phyloP scores from a whole-genome alignment of 1,140 invertebrate species.

The Drosophila prosaltans region DNA sequence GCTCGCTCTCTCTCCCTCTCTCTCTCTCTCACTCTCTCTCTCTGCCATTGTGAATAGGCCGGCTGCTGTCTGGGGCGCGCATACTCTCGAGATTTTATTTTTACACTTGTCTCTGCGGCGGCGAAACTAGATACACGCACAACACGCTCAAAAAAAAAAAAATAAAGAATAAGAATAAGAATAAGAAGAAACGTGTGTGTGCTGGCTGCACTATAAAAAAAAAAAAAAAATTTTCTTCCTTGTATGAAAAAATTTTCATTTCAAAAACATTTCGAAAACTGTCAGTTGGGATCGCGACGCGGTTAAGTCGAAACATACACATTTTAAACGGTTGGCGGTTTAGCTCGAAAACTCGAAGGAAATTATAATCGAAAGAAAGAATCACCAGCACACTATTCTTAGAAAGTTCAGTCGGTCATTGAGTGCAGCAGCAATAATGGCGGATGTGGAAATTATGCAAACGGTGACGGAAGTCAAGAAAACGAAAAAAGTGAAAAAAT shows the following conservation, averaged over 20 bases:
- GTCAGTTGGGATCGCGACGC: slow-evolving; percentile 80
- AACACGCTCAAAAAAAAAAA: slow-evolving; percentile 24
- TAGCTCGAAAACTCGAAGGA: not conserved
- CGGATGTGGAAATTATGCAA: slow-evolving; percentile 93
- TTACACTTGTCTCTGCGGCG: slow-evolving; percentile 66
- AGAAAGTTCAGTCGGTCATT: slow-evolving; percentile 82
- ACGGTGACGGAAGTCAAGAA: slow-evolving; percentile 92
- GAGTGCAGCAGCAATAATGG: slow-evolving; percentile 85
- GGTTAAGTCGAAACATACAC: slow-evolving; percentile 67
- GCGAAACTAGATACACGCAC: slow-evolving; percentile 76
- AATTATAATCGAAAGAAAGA: slow-evolving; percentile 22
- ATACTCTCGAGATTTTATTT: slow-evolving; percentile 68
- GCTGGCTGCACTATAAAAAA: slow-evolving; percentile 11
- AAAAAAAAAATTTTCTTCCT: slow-evolving; percentile 1
- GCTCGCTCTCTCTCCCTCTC: slow-evolving; percentile 23
- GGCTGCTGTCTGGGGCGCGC: slow-evolving; percentile 42
- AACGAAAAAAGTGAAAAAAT: slow-evolving; percentile 94
- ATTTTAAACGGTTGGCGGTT: slow-evolving; percentile 22
- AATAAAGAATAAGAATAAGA: not conserved
- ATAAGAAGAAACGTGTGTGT: not conserved
- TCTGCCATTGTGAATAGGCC: not conserved
- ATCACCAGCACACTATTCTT: slow-evolving; percentile 41
- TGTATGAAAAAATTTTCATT: slow-evolving; percentile 33
- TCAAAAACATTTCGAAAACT: slow-evolving; percentile 69
- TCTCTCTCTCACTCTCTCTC: slow-evolving; percentile 26